A percentile compares a stretch with the other conserved stretches of the same genome.
These are phyloP conservation scores for Botrylloides violaceus DNA, from an alignment of 23 tunicate genomes.

Conservation along the genomic window DNA sequence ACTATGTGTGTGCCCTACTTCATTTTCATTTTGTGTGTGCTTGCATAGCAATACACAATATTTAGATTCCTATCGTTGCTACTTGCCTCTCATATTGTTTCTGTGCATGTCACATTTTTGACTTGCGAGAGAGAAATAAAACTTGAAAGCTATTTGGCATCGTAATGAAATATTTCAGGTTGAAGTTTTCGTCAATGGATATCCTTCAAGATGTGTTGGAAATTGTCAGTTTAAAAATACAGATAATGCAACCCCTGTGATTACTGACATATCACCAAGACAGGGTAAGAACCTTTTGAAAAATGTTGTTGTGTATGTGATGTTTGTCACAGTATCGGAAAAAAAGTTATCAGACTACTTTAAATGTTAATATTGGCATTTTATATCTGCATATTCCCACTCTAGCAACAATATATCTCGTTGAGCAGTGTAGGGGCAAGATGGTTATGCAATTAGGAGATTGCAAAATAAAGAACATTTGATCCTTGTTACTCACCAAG, in stretches of 20 bases:
- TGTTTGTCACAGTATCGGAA: background rate
- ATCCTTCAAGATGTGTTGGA: conserved; percentile 22
- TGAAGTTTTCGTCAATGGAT: conserved; percentile 15
- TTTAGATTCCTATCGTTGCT: too few relatives aligned
- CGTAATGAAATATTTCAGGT: background rate
- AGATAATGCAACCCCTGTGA: conserved; percentile 4
- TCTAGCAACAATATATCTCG: too few relatives aligned
- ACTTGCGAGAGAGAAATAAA: too few relatives aligned
- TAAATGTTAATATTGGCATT: background rate
- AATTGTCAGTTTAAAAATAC: conserved; percentile 1
- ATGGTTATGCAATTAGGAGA: too few relatives aligned
- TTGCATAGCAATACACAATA: too few relatives aligned
- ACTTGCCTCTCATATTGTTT: too few relatives aligned
- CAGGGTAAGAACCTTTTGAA: background rate
- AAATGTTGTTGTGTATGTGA: background rate
- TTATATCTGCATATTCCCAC: background rate
- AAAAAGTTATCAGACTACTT: background rate
- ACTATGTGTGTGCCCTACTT: too few relatives aligned
- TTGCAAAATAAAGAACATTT: too few relatives aligned
- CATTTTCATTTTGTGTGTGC: too few relatives aligned
- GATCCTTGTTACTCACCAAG: too few relatives aligned
- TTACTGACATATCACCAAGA: background rate
- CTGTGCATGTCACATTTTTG: too few relatives aligned
- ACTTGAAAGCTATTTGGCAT: background rate
- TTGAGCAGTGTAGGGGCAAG: too few relatives aligned